A percentile compares a stretch with the other conserved stretches of the same genome.
These are phyloP conservation scores for Patagioenas fasciata DNA, from an alignment of 2,113 vertebrate genomes.

Conservation along the genomic window DNA sequence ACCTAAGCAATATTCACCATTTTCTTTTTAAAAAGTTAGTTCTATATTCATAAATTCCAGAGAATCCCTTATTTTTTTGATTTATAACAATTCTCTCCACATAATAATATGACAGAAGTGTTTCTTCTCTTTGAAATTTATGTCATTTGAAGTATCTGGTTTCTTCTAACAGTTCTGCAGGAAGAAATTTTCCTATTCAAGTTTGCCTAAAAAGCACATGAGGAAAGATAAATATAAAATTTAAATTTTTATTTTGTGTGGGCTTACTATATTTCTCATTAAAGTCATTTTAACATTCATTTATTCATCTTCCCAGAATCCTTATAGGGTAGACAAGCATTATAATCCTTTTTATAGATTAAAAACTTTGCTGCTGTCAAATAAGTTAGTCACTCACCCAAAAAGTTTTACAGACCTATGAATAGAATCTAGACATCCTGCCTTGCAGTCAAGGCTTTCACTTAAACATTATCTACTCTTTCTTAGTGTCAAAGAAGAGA, in stretches of 20 bases:
- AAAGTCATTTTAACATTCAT: not conserved
- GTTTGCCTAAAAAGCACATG: not conserved
- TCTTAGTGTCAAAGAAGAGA: not conserved
- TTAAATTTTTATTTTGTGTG: not conserved
- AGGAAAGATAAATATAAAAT: conserved; percentile 19
- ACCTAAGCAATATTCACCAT: not conserved
- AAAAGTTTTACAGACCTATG: not conserved
- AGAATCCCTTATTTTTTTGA: not conserved
- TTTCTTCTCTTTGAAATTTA: not conserved
- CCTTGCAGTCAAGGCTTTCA: not conserved
- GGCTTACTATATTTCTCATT: not conserved
- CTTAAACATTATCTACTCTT: not conserved
- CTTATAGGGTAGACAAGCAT: not conserved
- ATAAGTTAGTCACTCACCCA: not conserved
- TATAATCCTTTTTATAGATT: not conserved
- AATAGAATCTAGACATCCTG: not conserved
- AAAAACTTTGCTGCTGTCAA: not conserved
- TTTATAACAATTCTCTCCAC: not conserved
- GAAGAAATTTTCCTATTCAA: not conserved
- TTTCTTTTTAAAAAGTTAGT: not conserved
- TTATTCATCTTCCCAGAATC: conserved; percentile 14
- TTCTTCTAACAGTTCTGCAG: conserved; percentile 7
- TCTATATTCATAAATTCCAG: not conserved
- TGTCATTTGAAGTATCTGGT: not conserved
- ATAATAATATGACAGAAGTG: not conserved